phyloP scores from a whole-genome alignment of 1,140 invertebrate genomes.

The Pseudachorutes palmiensis region DNA sequence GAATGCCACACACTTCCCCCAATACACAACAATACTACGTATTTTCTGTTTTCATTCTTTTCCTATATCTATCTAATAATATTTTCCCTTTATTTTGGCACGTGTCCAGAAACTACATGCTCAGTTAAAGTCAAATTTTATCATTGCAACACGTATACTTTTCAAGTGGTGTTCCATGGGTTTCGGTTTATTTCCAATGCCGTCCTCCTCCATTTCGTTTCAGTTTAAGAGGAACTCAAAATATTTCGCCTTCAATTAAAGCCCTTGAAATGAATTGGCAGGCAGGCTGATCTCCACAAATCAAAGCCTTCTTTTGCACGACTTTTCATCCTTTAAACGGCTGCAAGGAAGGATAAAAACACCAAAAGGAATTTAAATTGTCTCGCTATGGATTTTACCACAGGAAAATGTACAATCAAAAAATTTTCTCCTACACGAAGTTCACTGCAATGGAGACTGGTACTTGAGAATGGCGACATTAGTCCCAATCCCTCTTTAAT shows the following conservation, averaged over 20 bases:
- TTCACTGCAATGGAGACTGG: neutral
- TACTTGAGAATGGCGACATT: neutral
- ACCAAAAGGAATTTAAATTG: neutral
- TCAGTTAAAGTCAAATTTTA: neutral
- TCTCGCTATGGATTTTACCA: neutral
- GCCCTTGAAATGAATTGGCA: neutral
- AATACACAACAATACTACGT: no score
- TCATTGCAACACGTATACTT: neutral
- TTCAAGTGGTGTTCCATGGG: no score
- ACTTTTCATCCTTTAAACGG: neutral
- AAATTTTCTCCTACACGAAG: neutral
- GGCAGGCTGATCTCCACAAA: no score
- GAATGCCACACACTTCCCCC: neutral
- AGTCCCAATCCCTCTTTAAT: neutral
- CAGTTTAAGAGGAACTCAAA: no score
- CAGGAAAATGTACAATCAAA: neutral
- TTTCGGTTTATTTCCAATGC: no score
- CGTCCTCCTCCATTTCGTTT: no score
- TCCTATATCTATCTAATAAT: neutral
- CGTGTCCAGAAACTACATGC: neutral
- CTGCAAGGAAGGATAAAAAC: neutral
- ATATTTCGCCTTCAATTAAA: neutral
- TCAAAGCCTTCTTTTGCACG: no score
- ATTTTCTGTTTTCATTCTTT: neutral
- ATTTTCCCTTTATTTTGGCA: neutral